These are phyloP conservation scores for Gnathonemus echidnorhynchus DNA, from an alignment of 2,113 vertebrate genomes.

Conservation along the genomic window DNA sequence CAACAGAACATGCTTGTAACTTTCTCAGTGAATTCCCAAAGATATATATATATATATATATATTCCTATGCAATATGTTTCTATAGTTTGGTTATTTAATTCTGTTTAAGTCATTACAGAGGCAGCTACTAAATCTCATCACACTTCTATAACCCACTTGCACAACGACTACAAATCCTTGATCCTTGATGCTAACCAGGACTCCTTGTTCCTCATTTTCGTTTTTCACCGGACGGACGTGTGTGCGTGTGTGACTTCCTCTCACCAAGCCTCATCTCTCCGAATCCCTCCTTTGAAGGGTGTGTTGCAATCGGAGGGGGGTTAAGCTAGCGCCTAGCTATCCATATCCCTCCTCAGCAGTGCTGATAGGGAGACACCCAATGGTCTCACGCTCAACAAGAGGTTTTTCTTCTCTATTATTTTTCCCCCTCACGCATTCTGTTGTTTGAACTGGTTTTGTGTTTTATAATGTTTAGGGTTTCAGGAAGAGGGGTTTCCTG, in stretches of 20 bases:
- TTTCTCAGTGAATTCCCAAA: background rate
- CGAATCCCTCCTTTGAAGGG: background rate
- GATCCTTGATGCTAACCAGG: background rate
- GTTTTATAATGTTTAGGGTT: constrained; percentile 7
- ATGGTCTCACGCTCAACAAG: background rate
- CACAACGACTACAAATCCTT: background rate
- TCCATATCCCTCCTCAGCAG: background rate
- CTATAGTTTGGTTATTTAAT: background rate
- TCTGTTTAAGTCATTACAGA: background rate
- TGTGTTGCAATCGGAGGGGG: background rate
- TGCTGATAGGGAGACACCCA: background rate
- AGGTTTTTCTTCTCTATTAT: background rate
- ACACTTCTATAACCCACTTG: background rate
- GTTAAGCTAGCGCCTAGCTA: background rate
- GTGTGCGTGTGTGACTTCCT: background rate
- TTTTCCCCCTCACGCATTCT: constrained; percentile 36
- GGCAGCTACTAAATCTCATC: background rate
- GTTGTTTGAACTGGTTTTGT: constrained; percentile 15
- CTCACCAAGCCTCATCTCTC: background rate
- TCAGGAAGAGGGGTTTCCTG: constrained; percentile 52
- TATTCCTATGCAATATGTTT: background rate
- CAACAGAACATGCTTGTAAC: background rate
- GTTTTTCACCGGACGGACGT: background rate
- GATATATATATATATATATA: background rate
- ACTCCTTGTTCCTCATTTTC: background rate